Base-by-base conservation (phyloP, 2,113 vertebrate species). In the Oncorhynchus tshawytscha region DNA sequence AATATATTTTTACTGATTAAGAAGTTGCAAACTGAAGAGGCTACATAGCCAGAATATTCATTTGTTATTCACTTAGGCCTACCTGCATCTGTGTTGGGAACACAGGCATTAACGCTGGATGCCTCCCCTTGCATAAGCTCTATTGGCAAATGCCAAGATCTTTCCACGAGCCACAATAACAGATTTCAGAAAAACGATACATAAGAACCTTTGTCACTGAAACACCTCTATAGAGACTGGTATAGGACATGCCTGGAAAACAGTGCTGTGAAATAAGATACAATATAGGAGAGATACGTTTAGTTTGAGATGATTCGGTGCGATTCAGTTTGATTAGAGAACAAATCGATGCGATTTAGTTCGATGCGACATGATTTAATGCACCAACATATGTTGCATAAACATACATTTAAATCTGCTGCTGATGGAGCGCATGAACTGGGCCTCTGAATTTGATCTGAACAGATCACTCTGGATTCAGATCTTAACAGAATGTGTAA, bases 121-220 rank as follows among this genome's bases (percentile, higher is more conserved):
- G 73, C 77, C 80, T 77, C 80, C 83, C 85, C 75, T 81, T 82
- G 80, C 81, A 86, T 71, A 80, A 86, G 78, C 83, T 82, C 85
- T 85, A 75, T 78, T 85, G 81, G 85, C 81, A 89, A 90, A 90
- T 90, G 90, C 89, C 90, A 86, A 84, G 87, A 90, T 88, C 87
- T 88, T 89, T 90, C 87, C 84, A 76, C 73, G 39, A 29, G 81
- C 75, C 67, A 62, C 79, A 86, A 86, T 89, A 89, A 88, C 83
- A 87, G 74, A 65, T 79, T 81, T 76, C 74, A 84, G 72, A 57
- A 57, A 88, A 83, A 86, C 86, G 80, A 89, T 87, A 80, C 78
- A 87, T 80, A 71, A 73, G 34, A 64, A 20, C 7, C 27, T 85
- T 80, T 75, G 82, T 77, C 82, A 64, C n/a, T 31, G 72, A 64